Evolutionary conservation across 2,888 invertebrate genomes (phyloP).

Genomic region (Pristionchus japonicus): DNA sequence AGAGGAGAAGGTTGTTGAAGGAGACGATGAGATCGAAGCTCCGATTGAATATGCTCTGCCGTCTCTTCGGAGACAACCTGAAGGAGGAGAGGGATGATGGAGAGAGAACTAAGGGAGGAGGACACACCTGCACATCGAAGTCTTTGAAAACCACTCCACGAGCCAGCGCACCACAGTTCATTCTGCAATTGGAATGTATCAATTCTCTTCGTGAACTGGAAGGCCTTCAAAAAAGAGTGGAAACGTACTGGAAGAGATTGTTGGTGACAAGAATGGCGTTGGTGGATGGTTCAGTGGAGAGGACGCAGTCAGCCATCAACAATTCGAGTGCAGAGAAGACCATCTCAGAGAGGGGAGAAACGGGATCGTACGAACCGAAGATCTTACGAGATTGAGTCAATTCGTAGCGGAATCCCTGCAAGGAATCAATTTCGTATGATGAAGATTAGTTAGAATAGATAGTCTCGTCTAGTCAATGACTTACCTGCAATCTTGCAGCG

Average conservation of each 20-base stretch:
- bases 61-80: conserved; percentile 71
- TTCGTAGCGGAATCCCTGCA: conserved; percentile 71
- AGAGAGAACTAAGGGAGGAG: neutral
- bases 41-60: conserved; percentile 70
- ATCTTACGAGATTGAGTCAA: conserved; percentile 53
- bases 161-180: conserved; percentile 72
- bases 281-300: conserved; percentile 71
- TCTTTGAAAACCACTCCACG: conserved; percentile 72
- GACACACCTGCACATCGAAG: conserved; percentile 68
- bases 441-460: too few species aligned
- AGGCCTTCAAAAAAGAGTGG: neutral
- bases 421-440: too few species aligned
- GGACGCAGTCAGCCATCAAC: conserved; percentile 72
- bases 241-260: conserved; percentile 66
- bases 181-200: conserved; percentile 47
- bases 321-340: conserved; percentile 72
- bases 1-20: conserved; percentile 71
- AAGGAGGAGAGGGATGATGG: neutral
- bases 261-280: conserved; percentile 73
- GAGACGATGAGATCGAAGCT: conserved; percentile 67
- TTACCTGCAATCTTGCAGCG: conserved; percentile 67
- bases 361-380: conserved; percentile 66
- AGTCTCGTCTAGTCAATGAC: too few species aligned
- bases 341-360: conserved; percentile 65
- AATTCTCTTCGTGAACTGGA: neutral